Conservation (phyloP, 2,888 invertebrate species). For the Carcina quercana region DNA sequence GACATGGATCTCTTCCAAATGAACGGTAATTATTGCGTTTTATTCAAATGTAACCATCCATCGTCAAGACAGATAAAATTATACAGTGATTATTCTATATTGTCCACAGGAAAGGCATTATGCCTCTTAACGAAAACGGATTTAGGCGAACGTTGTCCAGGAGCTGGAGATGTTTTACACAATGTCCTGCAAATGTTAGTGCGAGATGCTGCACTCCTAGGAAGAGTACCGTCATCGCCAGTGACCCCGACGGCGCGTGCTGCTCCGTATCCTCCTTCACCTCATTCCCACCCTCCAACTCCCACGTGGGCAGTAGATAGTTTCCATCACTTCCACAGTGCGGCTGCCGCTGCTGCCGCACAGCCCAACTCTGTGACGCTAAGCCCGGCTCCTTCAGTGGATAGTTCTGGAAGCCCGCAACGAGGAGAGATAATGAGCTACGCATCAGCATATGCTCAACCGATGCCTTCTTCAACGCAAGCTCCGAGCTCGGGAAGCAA, state of each 20-base stretch:
- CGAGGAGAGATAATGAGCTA: constrained; percentile 75
- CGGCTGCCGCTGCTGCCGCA: constrained; percentile 63
- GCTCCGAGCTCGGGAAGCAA: constrained; percentile 80
- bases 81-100: constrained; percentile 7
- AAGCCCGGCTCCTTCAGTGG: constrained; percentile 92
- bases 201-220: constrained; percentile 85
- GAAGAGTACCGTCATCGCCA: constrained; percentile 86
- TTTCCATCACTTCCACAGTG: constrained; percentile 79
- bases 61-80: no score
- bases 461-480: constrained; percentile 50
- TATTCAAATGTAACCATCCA: not conserved
- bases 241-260: constrained; percentile 87
- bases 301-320: constrained; percentile 82
- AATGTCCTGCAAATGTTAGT: constrained; percentile 93
- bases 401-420: constrained; percentile 91
- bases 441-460: constrained; percentile 51
- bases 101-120: constrained; percentile 87
- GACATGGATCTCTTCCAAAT: constrained; percentile 96
- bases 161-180: constrained; percentile 94
- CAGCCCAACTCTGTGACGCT: constrained; percentile 93
- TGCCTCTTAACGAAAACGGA: constrained; percentile 93
- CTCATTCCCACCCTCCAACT: constrained; percentile 87
- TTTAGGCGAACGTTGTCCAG: constrained; percentile 92
- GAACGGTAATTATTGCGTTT: constrained; percentile 80
- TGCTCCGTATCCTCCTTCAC: constrained; percentile 81